phyloP scores from a whole-genome alignment of 2,888 invertebrate species.

The Eilema caniola region DNA sequence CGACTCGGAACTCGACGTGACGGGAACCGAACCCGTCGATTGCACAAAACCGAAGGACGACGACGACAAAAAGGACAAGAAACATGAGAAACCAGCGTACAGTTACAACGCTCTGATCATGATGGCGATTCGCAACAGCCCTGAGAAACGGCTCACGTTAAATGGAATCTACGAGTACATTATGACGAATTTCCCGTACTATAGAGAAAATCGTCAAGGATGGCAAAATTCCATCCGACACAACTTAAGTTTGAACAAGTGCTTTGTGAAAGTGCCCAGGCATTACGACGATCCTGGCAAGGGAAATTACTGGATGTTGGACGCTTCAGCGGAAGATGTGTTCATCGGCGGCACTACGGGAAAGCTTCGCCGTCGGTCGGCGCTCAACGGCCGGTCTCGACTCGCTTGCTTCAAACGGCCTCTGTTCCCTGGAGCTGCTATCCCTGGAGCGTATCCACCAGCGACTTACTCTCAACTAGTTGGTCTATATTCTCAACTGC shows the following conservation, averaged over 20 bases:
- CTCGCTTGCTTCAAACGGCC: conserved; percentile 96
- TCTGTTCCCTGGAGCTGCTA: conserved; percentile 88
- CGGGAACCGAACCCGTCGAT: conserved; percentile 91
- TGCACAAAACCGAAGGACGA: conserved; percentile 86
- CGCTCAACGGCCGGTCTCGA: conserved; percentile 95
- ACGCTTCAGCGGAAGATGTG: conserved; percentile 99
- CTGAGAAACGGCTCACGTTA: conserved; percentile 96
- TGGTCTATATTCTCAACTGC: conserved; percentile 87
- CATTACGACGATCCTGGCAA: conserved; percentile 99
- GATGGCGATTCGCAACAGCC: conserved; percentile 99
- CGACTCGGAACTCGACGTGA: conserved; percentile 92
- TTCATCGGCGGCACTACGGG: conserved; percentile 99
- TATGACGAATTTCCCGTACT: conserved; percentile 99
- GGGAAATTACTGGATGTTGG: conserved; percentile 99
- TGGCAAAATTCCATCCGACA: conserved; percentile 99
- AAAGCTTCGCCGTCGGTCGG: conserved; percentile 95
- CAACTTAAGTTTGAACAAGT: conserved; percentile 99
- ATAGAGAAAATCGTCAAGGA: conserved; percentile 98
- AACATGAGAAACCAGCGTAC: conserved; percentile 98
- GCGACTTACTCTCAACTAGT: conserved; percentile 87
- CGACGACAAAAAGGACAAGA: conserved; percentile 84
- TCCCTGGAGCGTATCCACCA: conserved; percentile 87
- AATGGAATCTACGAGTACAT: conserved; percentile 99
- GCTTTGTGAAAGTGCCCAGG: conserved; percentile 98
- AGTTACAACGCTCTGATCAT: conserved; percentile 99